phyloP scores from a whole-genome alignment of 2,797 vertebrate species.

The Ptychadena robeensis region DNA sequence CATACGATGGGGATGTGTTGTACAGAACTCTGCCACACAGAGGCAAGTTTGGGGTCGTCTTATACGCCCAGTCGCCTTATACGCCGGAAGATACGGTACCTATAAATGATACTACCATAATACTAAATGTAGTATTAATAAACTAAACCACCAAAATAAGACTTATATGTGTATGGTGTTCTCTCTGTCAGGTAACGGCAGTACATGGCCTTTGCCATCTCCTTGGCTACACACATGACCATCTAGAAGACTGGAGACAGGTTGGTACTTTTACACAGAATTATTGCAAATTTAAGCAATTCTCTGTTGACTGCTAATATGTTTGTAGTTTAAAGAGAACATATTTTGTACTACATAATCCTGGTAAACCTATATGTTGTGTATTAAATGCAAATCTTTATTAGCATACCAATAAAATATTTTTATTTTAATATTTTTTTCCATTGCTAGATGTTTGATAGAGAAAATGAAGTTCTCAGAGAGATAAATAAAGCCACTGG shows the following conservation, averaged over 20 bases:
- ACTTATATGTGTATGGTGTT: neutral
- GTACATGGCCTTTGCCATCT: conserved; percentile 94
- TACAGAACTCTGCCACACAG: too few relatives aligned
- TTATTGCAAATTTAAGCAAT: neutral
- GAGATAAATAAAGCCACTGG: conserved; percentile 48
- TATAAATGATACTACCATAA: too few relatives aligned
- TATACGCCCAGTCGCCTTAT: too few relatives aligned
- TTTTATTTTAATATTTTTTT: neutral
- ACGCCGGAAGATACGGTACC: too few relatives aligned
- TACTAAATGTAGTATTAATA: too few relatives aligned
- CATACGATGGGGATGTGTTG: too few relatives aligned
- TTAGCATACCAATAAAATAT: neutral
- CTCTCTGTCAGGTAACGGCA: conserved; percentile 79
- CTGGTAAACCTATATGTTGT: neutral
- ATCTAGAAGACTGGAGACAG: conserved; percentile 83
- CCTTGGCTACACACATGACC: conserved; percentile 88
- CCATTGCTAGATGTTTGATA: conserved; percentile 45
- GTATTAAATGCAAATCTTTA: neutral
- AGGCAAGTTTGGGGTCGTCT: too few relatives aligned
- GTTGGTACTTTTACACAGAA: conserved; percentile 68
- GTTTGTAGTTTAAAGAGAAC: too few relatives aligned
- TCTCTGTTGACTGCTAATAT: neutral
- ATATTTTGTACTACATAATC: neutral
- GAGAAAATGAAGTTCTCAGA: conserved; percentile 37
- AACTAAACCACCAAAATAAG: neutral